A percentile compares a stretch with the other conserved stretches of the same genome.
Evolutionary conservation across 1,140 invertebrate genomes (phyloP).

Genomic region (Drosophila athabasca): DNA sequence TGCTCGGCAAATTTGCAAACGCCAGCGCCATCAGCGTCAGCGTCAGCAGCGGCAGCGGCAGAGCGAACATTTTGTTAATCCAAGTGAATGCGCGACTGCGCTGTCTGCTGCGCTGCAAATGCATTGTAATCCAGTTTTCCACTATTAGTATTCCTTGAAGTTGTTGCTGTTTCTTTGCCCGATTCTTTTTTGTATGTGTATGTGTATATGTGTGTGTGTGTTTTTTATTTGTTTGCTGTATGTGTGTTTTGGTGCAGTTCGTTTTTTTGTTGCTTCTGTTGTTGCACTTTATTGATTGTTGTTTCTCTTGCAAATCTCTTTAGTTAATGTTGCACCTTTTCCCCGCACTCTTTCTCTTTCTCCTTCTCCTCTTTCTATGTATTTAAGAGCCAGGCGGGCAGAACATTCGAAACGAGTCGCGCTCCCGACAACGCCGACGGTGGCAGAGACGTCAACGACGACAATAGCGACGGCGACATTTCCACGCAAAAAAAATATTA

Average conservation of each 20-base stretch:
- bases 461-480: slow-evolving; percentile 47
- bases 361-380: slow-evolving; percentile 33
- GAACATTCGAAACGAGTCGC: slow-evolving; percentile 52
- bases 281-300: no score
- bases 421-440: slow-evolving; percentile 59
- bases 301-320: slow-evolving; percentile 3
- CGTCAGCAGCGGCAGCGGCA: slow-evolving; percentile 65
- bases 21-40: slow-evolving; percentile 31
- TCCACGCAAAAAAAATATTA: slow-evolving; percentile 45
- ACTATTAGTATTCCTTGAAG: slow-evolving; percentile 61
- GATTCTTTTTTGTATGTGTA: background rate
- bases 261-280: slow-evolving; percentile 19
- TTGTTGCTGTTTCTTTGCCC: slow-evolving; percentile 38
- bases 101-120: slow-evolving; percentile 73
- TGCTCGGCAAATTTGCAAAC: slow-evolving; percentile 53
- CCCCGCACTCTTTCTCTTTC: background rate
- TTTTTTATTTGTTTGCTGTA: background rate
- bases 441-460: slow-evolving; percentile 52
- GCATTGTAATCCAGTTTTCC: slow-evolving; percentile 74
- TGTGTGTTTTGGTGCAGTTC: slow-evolving; percentile 5
- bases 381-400: slow-evolving; percentile 44
- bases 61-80: slow-evolving; percentile 72
- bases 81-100: slow-evolving; percentile 70
- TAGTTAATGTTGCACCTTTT: slow-evolving; percentile 8
- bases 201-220: background rate